phyloP scores from a whole-genome alignment of 2,797 vertebrate genomes.

The Spinus olivaceus region DNA sequence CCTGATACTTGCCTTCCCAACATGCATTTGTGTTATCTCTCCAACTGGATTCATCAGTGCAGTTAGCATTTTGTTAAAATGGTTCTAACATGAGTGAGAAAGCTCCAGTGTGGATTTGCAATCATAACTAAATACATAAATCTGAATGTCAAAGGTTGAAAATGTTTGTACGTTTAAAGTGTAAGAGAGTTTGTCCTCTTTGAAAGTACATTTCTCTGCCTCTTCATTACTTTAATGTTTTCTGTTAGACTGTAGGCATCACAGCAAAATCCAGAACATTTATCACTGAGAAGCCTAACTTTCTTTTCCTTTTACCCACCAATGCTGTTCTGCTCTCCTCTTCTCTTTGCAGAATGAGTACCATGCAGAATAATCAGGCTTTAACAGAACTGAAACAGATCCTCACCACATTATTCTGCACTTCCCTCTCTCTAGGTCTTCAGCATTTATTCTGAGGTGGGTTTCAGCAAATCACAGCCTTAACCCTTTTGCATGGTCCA shows the following conservation, averaged over 20 bases:
- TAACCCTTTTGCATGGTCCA: constrained; percentile 65
- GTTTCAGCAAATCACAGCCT: background rate
- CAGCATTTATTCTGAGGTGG: background rate
- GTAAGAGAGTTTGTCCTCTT: background rate
- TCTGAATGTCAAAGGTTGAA: background rate
- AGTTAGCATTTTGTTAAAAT: background rate
- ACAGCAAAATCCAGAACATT: background rate
- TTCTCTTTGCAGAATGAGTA: background rate
- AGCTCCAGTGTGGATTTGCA: background rate
- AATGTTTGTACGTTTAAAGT: background rate
- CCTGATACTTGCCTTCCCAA: background rate
- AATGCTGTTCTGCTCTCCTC: background rate
- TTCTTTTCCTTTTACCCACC: background rate
- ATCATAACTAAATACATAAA: background rate
- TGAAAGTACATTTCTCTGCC: background rate
- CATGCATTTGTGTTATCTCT: background rate
- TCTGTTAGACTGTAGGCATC: background rate
- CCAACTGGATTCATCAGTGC: background rate
- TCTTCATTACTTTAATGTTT: background rate
- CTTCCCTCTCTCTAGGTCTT: background rate
- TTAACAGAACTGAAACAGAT: background rate
- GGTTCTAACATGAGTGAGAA: background rate
- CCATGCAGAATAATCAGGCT: background rate
- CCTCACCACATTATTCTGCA: background rate
- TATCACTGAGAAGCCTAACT: background rate